These are phyloP conservation scores for Spea multiplicata DNA, from an alignment of 2,113 vertebrate genomes.

Conservation along the genomic window DNA sequence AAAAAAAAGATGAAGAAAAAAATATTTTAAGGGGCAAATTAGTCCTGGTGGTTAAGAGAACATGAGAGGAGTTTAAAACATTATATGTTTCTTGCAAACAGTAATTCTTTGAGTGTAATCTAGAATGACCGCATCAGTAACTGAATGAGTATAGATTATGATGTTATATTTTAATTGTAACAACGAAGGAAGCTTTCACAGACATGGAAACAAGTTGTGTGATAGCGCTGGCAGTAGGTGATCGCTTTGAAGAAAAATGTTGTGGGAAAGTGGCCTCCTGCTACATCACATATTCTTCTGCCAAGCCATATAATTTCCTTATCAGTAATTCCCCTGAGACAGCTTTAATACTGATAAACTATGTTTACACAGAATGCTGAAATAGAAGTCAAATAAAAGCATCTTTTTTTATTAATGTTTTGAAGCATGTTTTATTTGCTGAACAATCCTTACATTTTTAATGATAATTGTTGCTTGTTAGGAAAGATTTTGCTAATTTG, in stretches of 20 bases:
- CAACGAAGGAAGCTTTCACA: background rate
- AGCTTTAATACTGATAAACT: constrained; percentile 57
- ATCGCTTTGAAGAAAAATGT: constrained; percentile 16
- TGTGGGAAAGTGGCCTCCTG: constrained; percentile 41
- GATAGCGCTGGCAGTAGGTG: background rate
- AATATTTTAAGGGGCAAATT: too few species aligned
- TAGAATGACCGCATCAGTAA: too few species aligned
- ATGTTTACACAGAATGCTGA: constrained; percentile 32
- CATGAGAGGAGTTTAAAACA: too few species aligned
- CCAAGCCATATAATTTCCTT: constrained; percentile 59
- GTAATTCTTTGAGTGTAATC: too few species aligned
- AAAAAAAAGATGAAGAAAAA: too few species aligned
- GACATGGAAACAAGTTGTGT: background rate
- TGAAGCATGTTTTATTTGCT: constrained; percentile 53
- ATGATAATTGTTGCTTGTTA: background rate
- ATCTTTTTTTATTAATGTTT: constrained; percentile 55
- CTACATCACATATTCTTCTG: constrained; percentile 50
- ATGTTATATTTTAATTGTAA: too few species aligned
- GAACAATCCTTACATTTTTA: constrained; percentile 44
- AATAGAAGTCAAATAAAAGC: constrained; percentile 40
- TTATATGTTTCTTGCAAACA: too few species aligned
- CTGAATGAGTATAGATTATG: too few species aligned
- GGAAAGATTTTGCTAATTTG: background rate
- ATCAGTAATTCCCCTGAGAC: constrained; percentile 58
- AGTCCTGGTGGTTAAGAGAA: too few species aligned